A percentile compares a stretch with the other conserved stretches of the same genome.
These are phyloP conservation scores for Pollachius pollachius DNA, from an alignment of 2,113 vertebrate genomes.

Conservation along the genomic window DNA sequence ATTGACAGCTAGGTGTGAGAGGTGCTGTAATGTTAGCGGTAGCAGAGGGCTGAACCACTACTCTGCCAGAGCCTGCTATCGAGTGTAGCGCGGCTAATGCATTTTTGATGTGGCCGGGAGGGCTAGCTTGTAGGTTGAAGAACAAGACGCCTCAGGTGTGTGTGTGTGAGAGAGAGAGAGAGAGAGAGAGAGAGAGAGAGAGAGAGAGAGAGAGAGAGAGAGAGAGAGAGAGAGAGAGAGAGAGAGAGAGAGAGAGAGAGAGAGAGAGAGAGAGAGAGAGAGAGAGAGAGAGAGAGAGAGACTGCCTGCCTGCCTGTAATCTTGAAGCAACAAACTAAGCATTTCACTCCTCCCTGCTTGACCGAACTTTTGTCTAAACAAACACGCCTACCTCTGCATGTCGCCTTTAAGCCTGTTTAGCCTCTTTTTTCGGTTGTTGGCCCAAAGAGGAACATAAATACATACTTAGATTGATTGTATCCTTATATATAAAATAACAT, in stretches of 20 bases:
- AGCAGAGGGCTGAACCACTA: slow-evolving; percentile 40
- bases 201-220: slow-evolving; percentile 6
- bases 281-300: background rate
- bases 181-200: slow-evolving; percentile 5
- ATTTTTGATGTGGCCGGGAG: slow-evolving; percentile 65
- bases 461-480: no score
- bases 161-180: background rate
- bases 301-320: background rate
- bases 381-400: no score
- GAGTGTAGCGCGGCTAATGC: slow-evolving; percentile 62
- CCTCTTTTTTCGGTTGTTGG: no score
- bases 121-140: slow-evolving; percentile 51
- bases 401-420: no score
- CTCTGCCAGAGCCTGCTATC: slow-evolving; percentile 33
- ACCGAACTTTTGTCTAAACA: no score
- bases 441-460: no score
- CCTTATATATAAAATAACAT: no score
- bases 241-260: background rate
- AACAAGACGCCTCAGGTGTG: slow-evolving; percentile 40
- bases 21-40: slow-evolving; percentile 23
- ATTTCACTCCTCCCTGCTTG: no score
- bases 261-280: background rate
- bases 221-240: slow-evolving; percentile 1
- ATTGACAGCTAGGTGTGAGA: no score
- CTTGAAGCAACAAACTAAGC: no score